These are phyloP conservation scores for Crambe crambe DNA, from an alignment of 37 sponge, comb jelly and placozoan species.

Conservation along the genomic window DNA sequence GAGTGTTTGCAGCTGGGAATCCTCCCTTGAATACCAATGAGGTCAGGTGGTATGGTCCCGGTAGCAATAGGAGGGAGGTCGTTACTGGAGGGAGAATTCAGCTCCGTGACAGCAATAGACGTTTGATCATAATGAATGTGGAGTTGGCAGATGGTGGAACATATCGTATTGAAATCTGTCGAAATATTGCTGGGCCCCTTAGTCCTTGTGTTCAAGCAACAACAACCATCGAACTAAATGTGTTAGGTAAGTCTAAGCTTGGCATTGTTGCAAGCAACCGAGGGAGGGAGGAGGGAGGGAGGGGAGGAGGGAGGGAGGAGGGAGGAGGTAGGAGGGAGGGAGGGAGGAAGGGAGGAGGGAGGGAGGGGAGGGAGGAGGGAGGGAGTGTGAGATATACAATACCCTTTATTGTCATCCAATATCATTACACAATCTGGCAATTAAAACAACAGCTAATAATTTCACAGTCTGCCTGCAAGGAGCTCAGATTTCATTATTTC, in stretches of 20 bases:
- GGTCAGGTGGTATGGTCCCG: not conserved
- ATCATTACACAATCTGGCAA: no score
- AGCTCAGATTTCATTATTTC: no score
- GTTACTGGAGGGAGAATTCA: not conserved
- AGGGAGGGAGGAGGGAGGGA: no score
- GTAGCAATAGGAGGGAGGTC: not conserved
- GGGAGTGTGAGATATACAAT: no score
- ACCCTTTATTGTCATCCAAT: no score
- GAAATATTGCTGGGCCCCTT: not conserved
- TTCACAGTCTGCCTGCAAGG: no score
- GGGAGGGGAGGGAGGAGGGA: no score
- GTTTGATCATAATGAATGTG: conserved; percentile 12
- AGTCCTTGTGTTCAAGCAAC: not conserved
- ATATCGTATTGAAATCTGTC: conserved; percentile 2
- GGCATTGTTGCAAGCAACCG: no score
- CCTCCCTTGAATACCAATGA: not conserved
- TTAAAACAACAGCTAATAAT: no score
- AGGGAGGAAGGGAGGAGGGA: no score
- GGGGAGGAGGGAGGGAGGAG: no score
- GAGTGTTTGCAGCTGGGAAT: not conserved
- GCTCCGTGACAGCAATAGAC: not conserved
- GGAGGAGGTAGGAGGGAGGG: no score
- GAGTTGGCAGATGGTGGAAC: conserved; percentile 4
- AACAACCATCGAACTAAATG: not conserved
- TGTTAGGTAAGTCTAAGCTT: conserved; percentile 9